Base-by-base conservation (phyloP, 2,113 vertebrate genomes). In the Engystomops pustulosus region DNA sequence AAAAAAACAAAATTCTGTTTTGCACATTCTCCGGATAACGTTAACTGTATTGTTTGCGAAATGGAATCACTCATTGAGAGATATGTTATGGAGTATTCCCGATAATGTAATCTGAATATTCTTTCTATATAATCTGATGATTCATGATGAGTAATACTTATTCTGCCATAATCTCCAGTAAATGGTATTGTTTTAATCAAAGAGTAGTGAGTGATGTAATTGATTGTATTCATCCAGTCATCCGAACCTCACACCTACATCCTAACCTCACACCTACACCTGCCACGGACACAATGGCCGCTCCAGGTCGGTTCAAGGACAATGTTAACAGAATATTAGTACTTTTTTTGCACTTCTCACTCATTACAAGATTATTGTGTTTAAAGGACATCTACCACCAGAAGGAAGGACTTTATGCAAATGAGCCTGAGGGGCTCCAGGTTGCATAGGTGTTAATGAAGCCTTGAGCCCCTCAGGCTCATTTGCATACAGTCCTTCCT, bases 101-200 rank as follows among this genome's bases (percentile, higher is more conserved):
- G 25, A 78, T 36, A 78, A 55, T 78, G 75, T 78, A 78, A 58
- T 78, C 72, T 53, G 47, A 76, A 76, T 51, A 76, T 76, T 51
- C 45, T 76, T 76, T 76, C 45, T 76, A 76, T 76, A 76, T 76
- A 76, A 76, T 76, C 51, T 78, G 75, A 78, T 78, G 75, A 78
- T 78, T 38, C 75, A 55, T 78, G 75, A 55, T 78, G 75, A 78
- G 75, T 78, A 78, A 78, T 78, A 58, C 75, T 78, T 78, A 78
- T 78, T 58, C 75, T 78, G 75, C 71, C 44, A 74, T 74, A 74
- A 74, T 74, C 71, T 74, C 71, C 75, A 78, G 75, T 78, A 78
- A 78, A 78, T 78, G 20, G 75, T 78, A 78, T 78, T 78, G 75
- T 78, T 78, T 77, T 32, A 78, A 78, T 78, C 75, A 38, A 58